Evolutionary conservation across 2,888 invertebrate species (phyloP).

Genomic region (Drepanosiphum platanoidis): DNA sequence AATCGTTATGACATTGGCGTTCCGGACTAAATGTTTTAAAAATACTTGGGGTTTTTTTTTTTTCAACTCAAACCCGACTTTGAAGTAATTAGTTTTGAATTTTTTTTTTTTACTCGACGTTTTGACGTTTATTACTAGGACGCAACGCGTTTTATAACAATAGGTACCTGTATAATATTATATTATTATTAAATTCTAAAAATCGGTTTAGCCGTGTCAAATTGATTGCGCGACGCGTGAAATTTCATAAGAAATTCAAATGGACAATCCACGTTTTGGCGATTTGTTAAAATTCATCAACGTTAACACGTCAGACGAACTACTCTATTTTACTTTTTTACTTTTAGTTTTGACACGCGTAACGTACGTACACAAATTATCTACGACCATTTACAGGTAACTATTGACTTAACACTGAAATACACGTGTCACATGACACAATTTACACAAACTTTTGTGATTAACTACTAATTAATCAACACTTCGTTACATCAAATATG

Average conservation of each 20-base stretch:
- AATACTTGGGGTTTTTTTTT: neutral
- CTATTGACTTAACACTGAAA: neutral
- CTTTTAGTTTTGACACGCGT: neutral
- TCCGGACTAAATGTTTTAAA: neutral
- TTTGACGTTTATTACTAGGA: neutral
- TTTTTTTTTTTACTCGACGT: neutral
- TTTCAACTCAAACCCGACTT: neutral
- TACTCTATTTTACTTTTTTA: neutral
- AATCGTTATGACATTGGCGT: too few species aligned
- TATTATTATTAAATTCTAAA: neutral
- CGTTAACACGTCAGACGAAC: neutral
- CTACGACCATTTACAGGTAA: neutral
- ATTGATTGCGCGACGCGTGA: neutral
- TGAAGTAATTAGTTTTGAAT: neutral
- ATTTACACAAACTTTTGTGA: neutral
- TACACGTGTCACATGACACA: neutral
- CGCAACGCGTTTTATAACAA: neutral
- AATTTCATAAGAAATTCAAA: neutral
- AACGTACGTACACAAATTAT: neutral
- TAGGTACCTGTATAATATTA: too few species aligned
- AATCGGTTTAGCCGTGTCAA: neutral
- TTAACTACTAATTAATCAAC: neutral
- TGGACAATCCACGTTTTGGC: neutral
- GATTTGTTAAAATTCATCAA: slow-evolving; percentile 18
- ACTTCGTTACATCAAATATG: neutral